Evolutionary conservation across 2,888 invertebrate genomes (phyloP), one percentile per base, ranked within the genome.

Genomic region (Apamea monoglypha): DNA sequence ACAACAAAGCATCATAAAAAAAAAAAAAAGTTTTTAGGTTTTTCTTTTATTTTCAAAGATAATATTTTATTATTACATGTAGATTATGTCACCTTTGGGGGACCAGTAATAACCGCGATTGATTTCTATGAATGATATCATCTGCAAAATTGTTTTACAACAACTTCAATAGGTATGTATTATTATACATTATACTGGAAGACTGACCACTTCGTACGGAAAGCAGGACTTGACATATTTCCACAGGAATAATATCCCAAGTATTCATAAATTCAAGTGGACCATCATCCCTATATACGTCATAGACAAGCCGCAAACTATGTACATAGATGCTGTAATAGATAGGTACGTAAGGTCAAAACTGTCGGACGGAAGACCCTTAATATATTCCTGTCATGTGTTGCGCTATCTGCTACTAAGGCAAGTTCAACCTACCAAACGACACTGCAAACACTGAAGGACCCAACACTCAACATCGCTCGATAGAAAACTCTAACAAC

Each of bases 381-480:
- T 91, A 91, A 92, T 90, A 78, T 91, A 93, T 93, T 93, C 92
- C 81, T 72, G 89, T 90, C 93, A 93, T 92, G 91, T 82, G 84
- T 87, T 53, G 74, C 59, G 50, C 69, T 74, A 74, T 76, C 70
- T 78, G 50, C 67, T 67, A 71, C 53, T 29, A 69, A 74, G 50
- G 29, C 47, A 76, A 80, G 68, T 84, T 75, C 14, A 69, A 82
- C 72, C 76, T 74, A 36, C 25, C 6, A 72, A 53, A 67, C n/a
- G 67, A 71, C 40, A 73, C n/a, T 64, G 66, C 70, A 80, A 87
- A 76, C 68, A 70, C 59, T 32, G 67, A 14, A 67, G 44, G 25
- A 81, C 81, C 61, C 32, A 74, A 71, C 67, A 63, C 67, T 50
- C 53, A 63, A 76, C 47, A 47, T 21, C n/a, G 25, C n/a, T 29